Evolutionary conservation across 2,113 vertebrate species (phyloP).

Genomic region (Aleadryas rufinucha): DNA sequence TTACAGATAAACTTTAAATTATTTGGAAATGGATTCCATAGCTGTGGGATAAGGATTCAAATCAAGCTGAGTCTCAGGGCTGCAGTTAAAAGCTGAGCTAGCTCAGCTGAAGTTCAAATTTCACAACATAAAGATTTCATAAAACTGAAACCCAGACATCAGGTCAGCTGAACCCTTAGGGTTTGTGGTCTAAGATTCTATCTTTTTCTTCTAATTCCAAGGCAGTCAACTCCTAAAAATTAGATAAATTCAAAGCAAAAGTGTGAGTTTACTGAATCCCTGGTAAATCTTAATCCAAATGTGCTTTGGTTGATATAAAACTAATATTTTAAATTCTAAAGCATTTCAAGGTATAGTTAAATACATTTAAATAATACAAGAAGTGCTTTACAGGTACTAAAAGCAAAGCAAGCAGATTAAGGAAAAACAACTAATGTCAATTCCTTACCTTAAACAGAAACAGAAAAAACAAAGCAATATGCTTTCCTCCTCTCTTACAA

Average conservation of each 20-base stretch:
- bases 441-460: background rate
- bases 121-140: background rate
- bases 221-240: background rate
- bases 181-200: background rate
- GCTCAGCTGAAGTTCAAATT: background rate
- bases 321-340: background rate
- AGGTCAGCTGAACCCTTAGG: background rate
- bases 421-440: background rate
- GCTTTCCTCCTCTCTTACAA: background rate
- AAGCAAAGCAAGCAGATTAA: background rate
- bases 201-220: background rate
- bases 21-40: background rate
- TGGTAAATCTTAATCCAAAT: background rate
- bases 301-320: background rate
- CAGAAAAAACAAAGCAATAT: background rate
- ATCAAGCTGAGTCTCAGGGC: background rate
- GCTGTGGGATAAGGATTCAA: background rate
- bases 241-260: background rate
- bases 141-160: background rate
- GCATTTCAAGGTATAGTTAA: background rate
- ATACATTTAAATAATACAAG: background rate
- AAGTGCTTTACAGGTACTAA: background rate
- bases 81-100: background rate
- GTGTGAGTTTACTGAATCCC: background rate
- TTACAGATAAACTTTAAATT: background rate